Evolutionary conservation across 1,140 invertebrate species (phyloP), one percentile per base, ranked within the genome.

Genomic region (Andrena cerasifolii): DNA sequence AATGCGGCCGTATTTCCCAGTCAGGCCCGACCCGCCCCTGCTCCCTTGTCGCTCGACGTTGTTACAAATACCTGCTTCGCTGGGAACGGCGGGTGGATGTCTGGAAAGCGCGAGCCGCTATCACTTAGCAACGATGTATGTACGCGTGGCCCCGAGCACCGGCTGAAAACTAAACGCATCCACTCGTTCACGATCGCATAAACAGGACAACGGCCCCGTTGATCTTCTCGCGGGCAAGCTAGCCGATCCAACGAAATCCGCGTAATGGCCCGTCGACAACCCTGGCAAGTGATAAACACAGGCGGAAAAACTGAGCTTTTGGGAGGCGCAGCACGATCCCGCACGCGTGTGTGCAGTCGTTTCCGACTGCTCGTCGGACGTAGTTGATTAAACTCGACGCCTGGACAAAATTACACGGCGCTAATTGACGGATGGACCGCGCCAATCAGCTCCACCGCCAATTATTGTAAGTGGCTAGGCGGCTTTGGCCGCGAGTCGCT

Each of bases 301-400:
- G 53, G 18, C 8, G 18, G 54, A 18, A 77, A 59, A 62, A 59
- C 18, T 36, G 28, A 31, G 31, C n/a, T 33, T 33, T 7, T 5
- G 40, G n/a, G 24, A n/a, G 4, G 1, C n/a, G 36, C 40, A n/a
- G 28, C 18, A 16, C 65, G 62, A 62, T 8, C 36, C 26, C 28
- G 45, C 5, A 28, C 24, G 49, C 26, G 54, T 36, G 49, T 33
- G 26, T 68, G 63, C 58, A 51, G 62, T 78, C 78, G 54, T 49
- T 54, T 61, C 56, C 51, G 84, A 61, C 79, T 78, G 79, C n/a
- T n/a, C n/a, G n/a, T 82, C 80, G 75, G 58, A 80, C 66, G 71
- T 71, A 86, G 77, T 88, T 87, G 84, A 87, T 88, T 86, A 85
- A 83, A 80, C 80, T 83, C 77, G 81, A 87, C 78, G 72, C 67